These are phyloP conservation scores for Streblospio benedicti DNA, from an alignment of 1,140 invertebrate species.

Conservation along the genomic window DNA sequence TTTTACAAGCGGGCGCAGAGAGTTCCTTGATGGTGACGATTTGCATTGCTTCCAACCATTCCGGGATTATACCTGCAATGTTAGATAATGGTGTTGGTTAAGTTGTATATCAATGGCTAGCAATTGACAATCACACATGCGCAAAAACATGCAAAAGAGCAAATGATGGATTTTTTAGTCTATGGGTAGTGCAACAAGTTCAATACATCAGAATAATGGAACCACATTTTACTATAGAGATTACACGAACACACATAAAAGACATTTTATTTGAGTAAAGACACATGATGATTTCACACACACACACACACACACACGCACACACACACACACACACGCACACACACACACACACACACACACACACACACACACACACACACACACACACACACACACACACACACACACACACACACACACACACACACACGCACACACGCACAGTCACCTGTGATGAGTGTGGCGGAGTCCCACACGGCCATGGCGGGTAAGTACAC, in stretches of 20 bases:
- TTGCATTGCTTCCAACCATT: constrained; percentile 10
- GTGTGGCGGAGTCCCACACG: background rate
- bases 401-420: constrained; percentile 6
- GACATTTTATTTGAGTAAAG: no score
- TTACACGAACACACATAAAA: no score
- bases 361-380: constrained; percentile 5
- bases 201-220: no score
- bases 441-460: background rate
- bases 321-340: constrained; percentile 1
- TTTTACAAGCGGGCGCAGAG: constrained; percentile 17
- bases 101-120: no score
- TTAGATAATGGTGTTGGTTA: no score
- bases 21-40: constrained; percentile 13
- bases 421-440: constrained; percentile 6
- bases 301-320: constrained; percentile 7
- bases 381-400: background rate
- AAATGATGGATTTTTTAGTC: no score
- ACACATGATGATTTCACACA: background rate
- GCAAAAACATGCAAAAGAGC: no score
- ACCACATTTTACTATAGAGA: no score
- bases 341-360: constrained; percentile 6
- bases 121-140: no score
- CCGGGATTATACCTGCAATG: constrained; percentile 13
- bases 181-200: no score
- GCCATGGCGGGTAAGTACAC: background rate